These are phyloP conservation scores for Zaprionus lachaisei DNA, from an alignment of 1,140 invertebrate species.

Conservation along the genomic window DNA sequence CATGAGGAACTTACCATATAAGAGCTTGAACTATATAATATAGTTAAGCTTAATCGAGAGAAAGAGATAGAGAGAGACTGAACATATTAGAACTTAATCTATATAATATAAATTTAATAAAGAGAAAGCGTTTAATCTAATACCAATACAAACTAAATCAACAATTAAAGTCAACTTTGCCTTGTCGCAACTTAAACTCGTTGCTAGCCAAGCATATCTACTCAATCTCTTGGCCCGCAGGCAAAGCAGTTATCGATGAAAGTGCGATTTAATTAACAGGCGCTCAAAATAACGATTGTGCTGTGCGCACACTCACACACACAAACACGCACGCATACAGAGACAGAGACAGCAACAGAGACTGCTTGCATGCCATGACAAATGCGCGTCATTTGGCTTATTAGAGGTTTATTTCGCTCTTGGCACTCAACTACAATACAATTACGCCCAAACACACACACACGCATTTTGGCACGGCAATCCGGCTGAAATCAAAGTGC, in stretches of 20 bases:
- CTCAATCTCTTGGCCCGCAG: not conserved
- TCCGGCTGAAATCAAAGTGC: constrained; percentile 57
- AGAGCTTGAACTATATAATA: too few species aligned
- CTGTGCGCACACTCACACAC: not conserved
- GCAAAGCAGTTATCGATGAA: constrained; percentile 27
- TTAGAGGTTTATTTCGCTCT: constrained; percentile 76
- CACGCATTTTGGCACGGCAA: constrained; percentile 60
- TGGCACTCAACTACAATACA: constrained; percentile 79
- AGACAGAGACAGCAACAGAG: not conserved
- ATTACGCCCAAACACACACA: constrained; percentile 52
- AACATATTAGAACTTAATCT: too few species aligned
- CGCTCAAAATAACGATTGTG: constrained; percentile 42
- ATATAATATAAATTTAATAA: too few species aligned
- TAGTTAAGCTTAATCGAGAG: too few species aligned
- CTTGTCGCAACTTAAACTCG: not conserved
- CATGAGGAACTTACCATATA: too few species aligned
- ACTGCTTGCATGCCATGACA: constrained; percentile 46
- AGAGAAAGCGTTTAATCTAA: too few species aligned
- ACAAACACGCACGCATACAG: constrained; percentile 1
- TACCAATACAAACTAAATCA: not conserved
- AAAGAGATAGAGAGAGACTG: too few species aligned
- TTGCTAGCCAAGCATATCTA: not conserved
- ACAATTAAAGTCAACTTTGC: not conserved
- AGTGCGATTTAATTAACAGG: constrained; percentile 47
- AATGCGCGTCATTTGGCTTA: constrained; percentile 78